Conservation (phyloP, 2,113 vertebrate species). For the Malurus alboscapulatus region DNA sequence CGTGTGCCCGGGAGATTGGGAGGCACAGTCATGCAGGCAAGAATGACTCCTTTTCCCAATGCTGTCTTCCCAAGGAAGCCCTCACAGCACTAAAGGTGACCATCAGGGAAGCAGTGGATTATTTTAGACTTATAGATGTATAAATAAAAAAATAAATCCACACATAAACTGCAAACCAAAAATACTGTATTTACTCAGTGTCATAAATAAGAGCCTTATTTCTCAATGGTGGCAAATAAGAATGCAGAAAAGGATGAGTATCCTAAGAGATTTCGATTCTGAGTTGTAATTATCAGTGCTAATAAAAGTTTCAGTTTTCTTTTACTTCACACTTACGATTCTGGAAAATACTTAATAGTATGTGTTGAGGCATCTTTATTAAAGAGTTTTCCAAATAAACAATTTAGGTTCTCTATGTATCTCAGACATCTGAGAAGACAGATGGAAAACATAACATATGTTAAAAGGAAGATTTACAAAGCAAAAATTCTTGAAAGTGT, state of each 20-base stretch:
- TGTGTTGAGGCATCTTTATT: background rate
- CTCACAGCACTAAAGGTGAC: background rate
- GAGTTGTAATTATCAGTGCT: background rate
- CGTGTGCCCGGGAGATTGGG: accelerated
- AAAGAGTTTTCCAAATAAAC: conserved; percentile 20
- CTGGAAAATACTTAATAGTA: background rate
- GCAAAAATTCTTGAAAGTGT: conserved; percentile 57
- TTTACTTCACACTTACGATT: background rate
- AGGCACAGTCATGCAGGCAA: background rate
- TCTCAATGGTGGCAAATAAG: background rate
- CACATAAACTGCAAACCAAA: background rate
- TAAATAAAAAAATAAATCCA: background rate
- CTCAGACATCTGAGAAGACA: conserved; percentile 50
- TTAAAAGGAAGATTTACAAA: conserved; percentile 59
- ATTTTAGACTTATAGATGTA: background rate
- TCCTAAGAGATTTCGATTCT: background rate
- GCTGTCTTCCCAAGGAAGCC: background rate
- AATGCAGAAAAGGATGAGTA: background rate
- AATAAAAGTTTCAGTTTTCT: background rate
- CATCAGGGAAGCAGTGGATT: background rate
- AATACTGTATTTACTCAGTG: background rate
- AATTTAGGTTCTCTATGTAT: background rate
- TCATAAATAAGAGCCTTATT: background rate
- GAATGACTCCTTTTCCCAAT: background rate
- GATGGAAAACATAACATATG: conserved; percentile 60